Conservation (phyloP, 92 coral and sea anemone species). For the Umimayanthus kanabou region DNA sequence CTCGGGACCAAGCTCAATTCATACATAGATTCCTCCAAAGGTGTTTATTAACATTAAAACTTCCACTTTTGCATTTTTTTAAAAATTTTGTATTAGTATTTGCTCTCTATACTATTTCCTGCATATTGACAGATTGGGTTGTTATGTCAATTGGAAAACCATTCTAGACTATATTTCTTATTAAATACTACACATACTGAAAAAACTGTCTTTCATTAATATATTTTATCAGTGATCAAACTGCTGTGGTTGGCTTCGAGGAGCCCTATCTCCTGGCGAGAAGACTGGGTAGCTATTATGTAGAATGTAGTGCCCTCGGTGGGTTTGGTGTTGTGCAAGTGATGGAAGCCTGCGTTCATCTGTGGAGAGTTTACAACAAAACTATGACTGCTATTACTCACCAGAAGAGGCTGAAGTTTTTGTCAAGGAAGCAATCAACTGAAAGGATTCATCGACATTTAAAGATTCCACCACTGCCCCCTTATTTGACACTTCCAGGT, state of each 20-base stretch:
- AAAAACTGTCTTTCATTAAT: background rate
- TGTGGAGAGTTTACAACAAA: conserved; percentile 24
- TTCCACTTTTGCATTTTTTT: no score
- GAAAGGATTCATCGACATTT: conserved; percentile 8
- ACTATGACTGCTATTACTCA: background rate
- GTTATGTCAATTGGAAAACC: no score
- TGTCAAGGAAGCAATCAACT: background rate
- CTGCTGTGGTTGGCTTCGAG: conserved; percentile 12
- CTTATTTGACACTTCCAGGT: conserved; percentile 41
- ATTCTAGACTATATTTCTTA: no score
- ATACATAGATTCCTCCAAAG: no score
- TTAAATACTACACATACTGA: no score
- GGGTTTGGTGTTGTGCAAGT: conserved; percentile 14
- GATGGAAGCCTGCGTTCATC: conserved; percentile 32
- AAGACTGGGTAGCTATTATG: conserved; percentile 25
- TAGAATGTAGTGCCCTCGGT: conserved; percentile 31
- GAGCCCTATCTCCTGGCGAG: conserved; percentile 31
- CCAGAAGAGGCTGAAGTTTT: conserved; percentile 15
- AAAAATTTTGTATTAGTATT: no score
- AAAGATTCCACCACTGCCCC: conserved; percentile 20
- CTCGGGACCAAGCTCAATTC: no score
- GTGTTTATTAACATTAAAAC: no score
- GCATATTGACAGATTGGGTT: no score
- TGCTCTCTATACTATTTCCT: no score
- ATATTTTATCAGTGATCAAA: background rate